phyloP scores from a whole-genome alignment of 1,140 invertebrate species.

The Meloidogyne hapla region DNA sequence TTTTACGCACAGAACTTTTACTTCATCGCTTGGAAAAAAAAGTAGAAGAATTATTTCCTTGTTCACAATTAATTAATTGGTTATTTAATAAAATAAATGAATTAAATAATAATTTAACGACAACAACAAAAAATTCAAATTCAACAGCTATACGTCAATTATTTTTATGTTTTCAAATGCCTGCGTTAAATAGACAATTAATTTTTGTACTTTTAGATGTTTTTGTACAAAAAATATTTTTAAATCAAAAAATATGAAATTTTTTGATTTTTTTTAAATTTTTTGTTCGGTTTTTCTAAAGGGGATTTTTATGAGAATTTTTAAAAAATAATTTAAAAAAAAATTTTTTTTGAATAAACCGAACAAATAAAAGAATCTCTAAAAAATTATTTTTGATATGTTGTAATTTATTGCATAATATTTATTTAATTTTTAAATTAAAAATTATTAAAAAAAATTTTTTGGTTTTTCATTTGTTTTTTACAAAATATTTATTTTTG shows the following conservation, averaged over 20 bases:
- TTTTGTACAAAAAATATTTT: conserved; percentile 24
- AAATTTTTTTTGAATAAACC: too few relatives aligned
- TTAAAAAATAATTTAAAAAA: too few relatives aligned
- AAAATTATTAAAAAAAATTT: too few relatives aligned
- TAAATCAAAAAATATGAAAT: background rate
- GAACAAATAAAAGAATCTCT: too few relatives aligned
- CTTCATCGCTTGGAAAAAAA: conserved; percentile 35
- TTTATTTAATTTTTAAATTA: too few relatives aligned
- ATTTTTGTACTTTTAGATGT: conserved; percentile 37
- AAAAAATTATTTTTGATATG: too few relatives aligned
- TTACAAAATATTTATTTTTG: too few relatives aligned
- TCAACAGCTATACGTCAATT: conserved; percentile 21
- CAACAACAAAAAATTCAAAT: background rate
- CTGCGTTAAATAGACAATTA: conserved; percentile 31
- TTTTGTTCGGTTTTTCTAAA: too few relatives aligned
- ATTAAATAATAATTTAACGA: background rate
- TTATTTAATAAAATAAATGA: background rate
- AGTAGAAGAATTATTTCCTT: conserved; percentile 23
- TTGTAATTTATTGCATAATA: too few relatives aligned
- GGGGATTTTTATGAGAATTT: too few relatives aligned
- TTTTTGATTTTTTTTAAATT: background rate
- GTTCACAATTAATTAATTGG: conserved; percentile 22
- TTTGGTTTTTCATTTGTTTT: too few relatives aligned
- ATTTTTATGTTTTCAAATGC: conserved; percentile 34
- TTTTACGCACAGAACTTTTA: conserved; percentile 35